These are phyloP conservation scores for Dascillus cervinus DNA, from an alignment of 2,888 invertebrate genomes.

Conservation along the genomic window DNA sequence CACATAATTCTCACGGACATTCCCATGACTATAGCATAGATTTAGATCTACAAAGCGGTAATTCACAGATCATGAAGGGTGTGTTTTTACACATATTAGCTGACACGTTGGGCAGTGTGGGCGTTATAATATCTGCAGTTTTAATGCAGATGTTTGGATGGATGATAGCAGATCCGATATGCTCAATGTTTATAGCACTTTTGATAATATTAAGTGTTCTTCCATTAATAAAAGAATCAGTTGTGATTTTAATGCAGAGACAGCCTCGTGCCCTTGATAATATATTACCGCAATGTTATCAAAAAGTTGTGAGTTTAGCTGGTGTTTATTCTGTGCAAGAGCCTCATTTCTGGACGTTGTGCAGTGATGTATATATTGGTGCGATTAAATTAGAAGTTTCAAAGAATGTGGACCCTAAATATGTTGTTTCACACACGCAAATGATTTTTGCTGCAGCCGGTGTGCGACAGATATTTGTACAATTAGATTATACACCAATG, in stretches of 20 bases:
- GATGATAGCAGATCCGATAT: constrained; percentile 98
- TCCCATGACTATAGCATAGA: constrained; percentile 45
- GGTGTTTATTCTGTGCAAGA: constrained; percentile 95
- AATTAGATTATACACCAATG: constrained; percentile 83
- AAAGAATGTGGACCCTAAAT: constrained; percentile 83
- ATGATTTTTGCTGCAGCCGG: constrained; percentile 92
- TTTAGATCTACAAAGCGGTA: constrained; percentile 49
- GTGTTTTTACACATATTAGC: constrained; percentile 95
- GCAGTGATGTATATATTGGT: constrained; percentile 88
- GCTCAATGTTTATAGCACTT: constrained; percentile 92
- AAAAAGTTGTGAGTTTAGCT: constrained; percentile 80
- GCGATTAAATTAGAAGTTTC: constrained; percentile 94
- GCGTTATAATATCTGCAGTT: constrained; percentile 90
- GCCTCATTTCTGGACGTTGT: constrained; percentile 97
- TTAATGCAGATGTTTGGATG: constrained; percentile 94
- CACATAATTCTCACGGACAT: constrained; percentile 51
- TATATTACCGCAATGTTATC: constrained; percentile 78
- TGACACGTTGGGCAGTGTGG: constrained; percentile 93
- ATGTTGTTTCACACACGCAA: constrained; percentile 86
- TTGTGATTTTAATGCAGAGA: constrained; percentile 88
- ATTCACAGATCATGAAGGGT: constrained; percentile 89
- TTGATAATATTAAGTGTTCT: constrained; percentile 84
- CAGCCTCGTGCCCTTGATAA: constrained; percentile 79
- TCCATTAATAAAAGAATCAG: constrained; percentile 78
- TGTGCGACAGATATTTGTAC: constrained; percentile 85